These are phyloP conservation scores for Otolemur garnettii DNA, from an alignment of 2,113 vertebrate species.

Conservation along the genomic window DNA sequence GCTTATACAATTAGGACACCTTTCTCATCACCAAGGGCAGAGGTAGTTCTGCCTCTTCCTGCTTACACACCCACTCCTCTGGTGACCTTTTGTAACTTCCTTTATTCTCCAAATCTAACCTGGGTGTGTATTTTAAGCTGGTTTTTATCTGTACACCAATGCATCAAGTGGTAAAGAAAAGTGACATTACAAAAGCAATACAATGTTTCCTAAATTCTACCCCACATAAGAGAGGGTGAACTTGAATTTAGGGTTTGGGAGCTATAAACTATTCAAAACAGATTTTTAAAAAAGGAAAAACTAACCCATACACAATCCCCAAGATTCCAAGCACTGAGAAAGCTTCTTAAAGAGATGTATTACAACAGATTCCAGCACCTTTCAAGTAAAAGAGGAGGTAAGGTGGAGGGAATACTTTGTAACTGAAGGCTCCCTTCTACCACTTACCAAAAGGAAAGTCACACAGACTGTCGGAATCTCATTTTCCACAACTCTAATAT, in stretches of 20 bases:
- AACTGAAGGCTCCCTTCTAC: not conserved
- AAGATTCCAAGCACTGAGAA: not conserved
- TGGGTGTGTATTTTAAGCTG: not conserved
- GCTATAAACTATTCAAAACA: not conserved
- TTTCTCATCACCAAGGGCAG: not conserved
- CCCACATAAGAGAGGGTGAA: not conserved
- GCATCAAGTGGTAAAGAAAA: not conserved
- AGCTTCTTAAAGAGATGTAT: not conserved
- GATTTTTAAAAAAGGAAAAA: not conserved
- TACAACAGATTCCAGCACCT: not conserved
- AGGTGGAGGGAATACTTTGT: not conserved
- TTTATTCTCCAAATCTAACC: slow-evolving; percentile 23
- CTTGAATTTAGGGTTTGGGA: not conserved
- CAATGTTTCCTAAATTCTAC: not conserved
- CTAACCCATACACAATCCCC: not conserved
- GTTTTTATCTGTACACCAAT: slow-evolving; percentile 31
- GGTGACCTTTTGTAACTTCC: not conserved
- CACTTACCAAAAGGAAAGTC: not conserved
- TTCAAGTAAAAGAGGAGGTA: not conserved
- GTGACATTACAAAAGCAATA: not conserved
- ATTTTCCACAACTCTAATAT: slow-evolving; percentile 1
- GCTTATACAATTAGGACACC: not conserved
- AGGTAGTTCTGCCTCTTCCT: not conserved
- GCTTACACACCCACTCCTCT: not conserved
- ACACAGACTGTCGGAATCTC: not conserved